These are phyloP conservation scores for Napeogenes sylphis DNA, from an alignment of 2,888 invertebrate species.

Conservation along the genomic window DNA sequence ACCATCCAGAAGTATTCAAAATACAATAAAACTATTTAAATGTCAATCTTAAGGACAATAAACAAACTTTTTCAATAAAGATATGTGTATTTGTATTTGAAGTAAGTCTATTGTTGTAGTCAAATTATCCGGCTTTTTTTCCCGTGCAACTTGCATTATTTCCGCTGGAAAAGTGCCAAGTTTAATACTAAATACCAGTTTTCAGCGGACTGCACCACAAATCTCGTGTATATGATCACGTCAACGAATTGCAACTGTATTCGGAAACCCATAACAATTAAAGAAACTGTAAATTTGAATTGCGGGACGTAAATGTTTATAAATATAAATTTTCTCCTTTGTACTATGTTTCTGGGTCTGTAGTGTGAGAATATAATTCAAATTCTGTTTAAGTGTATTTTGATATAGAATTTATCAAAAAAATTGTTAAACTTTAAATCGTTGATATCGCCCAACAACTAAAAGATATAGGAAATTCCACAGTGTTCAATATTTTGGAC, in stretches of 20 bases:
- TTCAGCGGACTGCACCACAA: constrained; percentile 6
- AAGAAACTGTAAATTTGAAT: background rate
- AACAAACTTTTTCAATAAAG: background rate
- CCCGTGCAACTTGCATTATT: constrained; percentile 1
- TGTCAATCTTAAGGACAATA: too few species aligned
- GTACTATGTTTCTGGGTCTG: too few species aligned
- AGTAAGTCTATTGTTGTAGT: constrained; percentile 2
- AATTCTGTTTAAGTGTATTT: too few species aligned
- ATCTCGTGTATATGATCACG: constrained; percentile 14
- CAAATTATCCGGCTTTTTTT: constrained; percentile 14
- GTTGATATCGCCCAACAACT: too few species aligned
- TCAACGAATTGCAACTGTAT: constrained; percentile 2
- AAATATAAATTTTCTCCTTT: background rate
- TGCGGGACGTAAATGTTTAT: background rate
- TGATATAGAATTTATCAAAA: too few species aligned
- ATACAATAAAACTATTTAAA: too few species aligned
- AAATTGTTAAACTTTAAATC: too few species aligned
- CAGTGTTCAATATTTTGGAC: constrained; percentile 3
- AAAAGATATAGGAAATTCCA: background rate
- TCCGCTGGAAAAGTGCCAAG: constrained; percentile 17
- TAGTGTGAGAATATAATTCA: too few species aligned
- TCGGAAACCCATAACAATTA: background rate
- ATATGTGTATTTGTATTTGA: background rate
- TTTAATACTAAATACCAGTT: constrained; percentile 12
- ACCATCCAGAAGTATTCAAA: too few species aligned